Conservation (phyloP, 2,888 invertebrate genomes). For the Osmoderma eremita region DNA sequence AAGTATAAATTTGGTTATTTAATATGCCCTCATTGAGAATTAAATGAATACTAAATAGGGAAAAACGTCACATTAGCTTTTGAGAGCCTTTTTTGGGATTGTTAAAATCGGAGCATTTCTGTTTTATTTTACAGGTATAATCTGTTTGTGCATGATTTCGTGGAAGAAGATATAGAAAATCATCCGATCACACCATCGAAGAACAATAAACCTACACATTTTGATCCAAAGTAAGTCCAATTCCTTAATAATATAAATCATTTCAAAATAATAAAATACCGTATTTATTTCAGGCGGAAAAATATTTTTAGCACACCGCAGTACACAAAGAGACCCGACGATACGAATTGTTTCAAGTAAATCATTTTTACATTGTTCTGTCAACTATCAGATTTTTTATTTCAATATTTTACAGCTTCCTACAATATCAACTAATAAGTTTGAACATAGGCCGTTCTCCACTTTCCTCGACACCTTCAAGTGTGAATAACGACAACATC, state of each 20-base stretch:
- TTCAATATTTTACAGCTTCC: conserved; percentile 11
- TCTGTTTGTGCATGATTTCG: neutral
- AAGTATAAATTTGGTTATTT: neutral
- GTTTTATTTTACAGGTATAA: neutral
- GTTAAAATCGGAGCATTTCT: neutral
- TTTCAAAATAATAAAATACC: neutral
- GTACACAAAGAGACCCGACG: neutral
- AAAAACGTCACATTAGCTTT: too few species aligned
- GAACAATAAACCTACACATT: neutral
- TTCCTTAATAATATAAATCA: too few species aligned
- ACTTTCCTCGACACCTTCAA: neutral
- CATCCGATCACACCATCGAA: conserved; percentile 22
- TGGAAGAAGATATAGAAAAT: conserved; percentile 25
- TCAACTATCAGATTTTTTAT: too few species aligned
- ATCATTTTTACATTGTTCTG: too few species aligned
- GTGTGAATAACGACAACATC: neutral
- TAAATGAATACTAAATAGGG: too few species aligned
- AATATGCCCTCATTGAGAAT: too few species aligned
- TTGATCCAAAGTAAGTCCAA: neutral
- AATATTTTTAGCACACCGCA: conserved; percentile 10
- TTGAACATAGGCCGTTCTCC: neutral
- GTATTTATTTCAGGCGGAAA: neutral
- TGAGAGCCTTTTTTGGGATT: neutral
- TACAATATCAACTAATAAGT: conserved; percentile 13
- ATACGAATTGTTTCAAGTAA: neutral